Percentiles rank a stretch among this genome's conserved stretches.
Conservation (phyloP, 2,888 invertebrate genomes). For the Hirtodrosophila confusa region DNA sequence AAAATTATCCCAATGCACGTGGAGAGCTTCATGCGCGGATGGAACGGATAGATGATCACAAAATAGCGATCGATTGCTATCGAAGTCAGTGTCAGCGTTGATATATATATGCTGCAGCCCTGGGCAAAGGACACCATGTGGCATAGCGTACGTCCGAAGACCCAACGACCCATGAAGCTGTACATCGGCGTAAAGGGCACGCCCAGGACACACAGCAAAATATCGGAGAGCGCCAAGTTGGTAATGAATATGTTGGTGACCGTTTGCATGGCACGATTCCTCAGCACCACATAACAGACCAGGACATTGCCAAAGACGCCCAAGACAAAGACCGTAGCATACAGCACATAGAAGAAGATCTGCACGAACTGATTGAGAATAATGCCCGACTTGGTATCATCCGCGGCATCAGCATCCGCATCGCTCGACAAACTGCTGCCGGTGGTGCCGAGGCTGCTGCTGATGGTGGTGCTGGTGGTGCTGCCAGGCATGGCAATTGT, state of each 20-base stretch:
- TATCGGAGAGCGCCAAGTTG: conserved; percentile 97
- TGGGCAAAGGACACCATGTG: conserved; percentile 96
- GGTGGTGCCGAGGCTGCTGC: neutral
- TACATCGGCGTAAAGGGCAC: conserved; percentile 98
- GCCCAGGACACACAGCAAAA: conserved; percentile 95
- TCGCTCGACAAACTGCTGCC: conserved; percentile 9
- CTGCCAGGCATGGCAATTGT: conserved; percentile 20
- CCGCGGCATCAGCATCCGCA: conserved; percentile 16
- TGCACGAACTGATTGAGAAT: conserved; percentile 81
- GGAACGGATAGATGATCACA: conserved; percentile 98
- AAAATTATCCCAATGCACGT: conserved; percentile 94
- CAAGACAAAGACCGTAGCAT: conserved; percentile 88
- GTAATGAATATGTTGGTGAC: conserved; percentile 99
- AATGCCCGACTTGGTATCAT: conserved; percentile 58
- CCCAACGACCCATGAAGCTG: conserved; percentile 95
- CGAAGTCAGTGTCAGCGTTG: conserved; percentile 97
- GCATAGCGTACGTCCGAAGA: conserved; percentile 95
- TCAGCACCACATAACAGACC: conserved; percentile 96
- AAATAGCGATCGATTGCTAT: conserved; percentile 99
- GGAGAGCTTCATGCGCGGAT: conserved; percentile 94
- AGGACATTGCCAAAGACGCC: conserved; percentile 95
- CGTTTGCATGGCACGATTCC: conserved; percentile 98
- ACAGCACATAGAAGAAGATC: conserved; percentile 82
- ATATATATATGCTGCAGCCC: conserved; percentile 98
- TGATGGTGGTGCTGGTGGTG: conserved; percentile 22